These are phyloP conservation scores for Galerucella nymphaeae DNA, from an alignment of 2,888 invertebrate genomes.

Conservation along the genomic window DNA sequence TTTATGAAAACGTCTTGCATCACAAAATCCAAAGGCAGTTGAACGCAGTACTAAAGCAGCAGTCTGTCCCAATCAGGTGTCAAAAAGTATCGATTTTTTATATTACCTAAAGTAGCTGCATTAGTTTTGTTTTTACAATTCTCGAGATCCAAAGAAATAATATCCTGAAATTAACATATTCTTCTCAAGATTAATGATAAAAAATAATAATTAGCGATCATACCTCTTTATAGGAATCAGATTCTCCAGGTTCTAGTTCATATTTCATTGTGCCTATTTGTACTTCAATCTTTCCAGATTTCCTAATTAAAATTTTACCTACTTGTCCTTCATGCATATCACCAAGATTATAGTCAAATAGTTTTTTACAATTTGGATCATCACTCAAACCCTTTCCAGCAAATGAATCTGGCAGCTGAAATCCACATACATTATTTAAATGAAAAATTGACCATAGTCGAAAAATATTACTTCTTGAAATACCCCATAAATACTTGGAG, in stretches of 20 bases:
- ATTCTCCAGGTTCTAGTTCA: conserved; percentile 52
- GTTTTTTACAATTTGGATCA: conserved; percentile 54
- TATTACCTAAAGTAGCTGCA: conserved; percentile 53
- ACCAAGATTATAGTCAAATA: conserved; percentile 56
- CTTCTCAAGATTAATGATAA: no score
- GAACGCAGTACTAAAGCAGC: conserved; percentile 26
- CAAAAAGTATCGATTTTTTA: conserved; percentile 55
- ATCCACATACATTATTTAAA: conserved; percentile 7
- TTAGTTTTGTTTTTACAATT: conserved; percentile 42
- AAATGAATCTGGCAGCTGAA: conserved; percentile 61
- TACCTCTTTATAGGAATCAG: conserved; percentile 41
- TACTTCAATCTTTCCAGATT: conserved; percentile 60
- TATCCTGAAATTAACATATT: conserved; percentile 43
- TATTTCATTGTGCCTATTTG: conserved; percentile 58
- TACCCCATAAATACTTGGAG: no score
- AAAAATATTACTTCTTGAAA: no score
- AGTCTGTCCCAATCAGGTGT: conserved; percentile 55
- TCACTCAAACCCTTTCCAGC: conserved; percentile 60
- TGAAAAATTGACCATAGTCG: neutral
- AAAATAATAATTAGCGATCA: conserved; percentile 9
- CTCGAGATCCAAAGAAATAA: conserved; percentile 44
- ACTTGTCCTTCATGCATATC: conserved; percentile 61
- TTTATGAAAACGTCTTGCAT: conserved; percentile 7
- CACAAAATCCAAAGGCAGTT: conserved; percentile 27
- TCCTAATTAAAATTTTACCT: conserved; percentile 58